Conservation (phyloP, 2,888 invertebrate species). For the Meiosimyza platycephala region DNA sequence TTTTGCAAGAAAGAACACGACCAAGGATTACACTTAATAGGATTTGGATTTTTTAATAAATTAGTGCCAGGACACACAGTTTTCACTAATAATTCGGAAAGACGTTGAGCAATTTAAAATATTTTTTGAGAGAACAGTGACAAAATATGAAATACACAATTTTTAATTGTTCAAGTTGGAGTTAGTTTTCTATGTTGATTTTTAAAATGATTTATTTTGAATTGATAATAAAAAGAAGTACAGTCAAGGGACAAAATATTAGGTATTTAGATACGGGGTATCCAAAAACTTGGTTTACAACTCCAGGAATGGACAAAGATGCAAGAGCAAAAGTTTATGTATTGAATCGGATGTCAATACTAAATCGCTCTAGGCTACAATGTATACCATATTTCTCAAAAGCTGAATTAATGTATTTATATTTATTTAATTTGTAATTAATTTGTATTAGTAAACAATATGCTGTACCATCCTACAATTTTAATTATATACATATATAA, state of each 20-base stretch:
- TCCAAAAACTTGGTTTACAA: neutral
- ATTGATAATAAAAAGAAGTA: neutral
- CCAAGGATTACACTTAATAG: slow-evolving; percentile 38
- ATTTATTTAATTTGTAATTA: too few relatives aligned
- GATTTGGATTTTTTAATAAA: slow-evolving; percentile 38
- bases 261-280: neutral
- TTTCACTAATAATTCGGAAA: slow-evolving; percentile 43
- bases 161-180: neutral
- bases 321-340: too few relatives aligned
- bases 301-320: too few relatives aligned
- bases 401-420: too few relatives aligned
- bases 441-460: too few relatives aligned
- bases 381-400: too few relatives aligned
- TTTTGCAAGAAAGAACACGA: slow-evolving; percentile 21
- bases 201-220: slow-evolving; percentile 1
- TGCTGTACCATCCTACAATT: too few relatives aligned
- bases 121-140: slow-evolving; percentile 32
- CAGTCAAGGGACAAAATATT: slow-evolving; percentile 19
- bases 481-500: too few relatives aligned
- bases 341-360: too few relatives aligned
- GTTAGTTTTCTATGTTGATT: neutral
- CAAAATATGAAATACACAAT: slow-evolving; percentile 36
- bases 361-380: too few relatives aligned
- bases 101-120: slow-evolving; percentile 39
- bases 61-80: slow-evolving; percentile 38